These are phyloP conservation scores for Dorcus hopei DNA, from an alignment of 2,888 invertebrate species.

Conservation along the genomic window DNA sequence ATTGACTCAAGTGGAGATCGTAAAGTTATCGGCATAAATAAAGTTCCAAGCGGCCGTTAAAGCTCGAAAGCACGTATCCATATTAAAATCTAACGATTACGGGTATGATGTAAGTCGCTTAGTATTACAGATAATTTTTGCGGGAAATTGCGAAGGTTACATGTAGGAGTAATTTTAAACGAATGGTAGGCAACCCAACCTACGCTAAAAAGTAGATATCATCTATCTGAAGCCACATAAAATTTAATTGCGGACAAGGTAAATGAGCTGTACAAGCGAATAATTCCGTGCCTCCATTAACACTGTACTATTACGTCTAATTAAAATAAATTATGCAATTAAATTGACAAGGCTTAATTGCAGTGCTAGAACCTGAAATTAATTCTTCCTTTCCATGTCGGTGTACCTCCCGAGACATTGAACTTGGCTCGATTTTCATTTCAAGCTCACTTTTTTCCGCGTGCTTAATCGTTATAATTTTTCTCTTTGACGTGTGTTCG, in stretches of 20 bases:
- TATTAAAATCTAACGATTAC: not conserved
- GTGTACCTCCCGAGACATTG: not conserved
- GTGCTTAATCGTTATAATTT: no score
- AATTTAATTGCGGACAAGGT: not conserved
- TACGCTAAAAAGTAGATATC: not conserved
- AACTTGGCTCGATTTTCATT: not conserved
- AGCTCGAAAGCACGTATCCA: not conserved
- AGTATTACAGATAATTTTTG: not conserved
- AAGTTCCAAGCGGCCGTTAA: not conserved
- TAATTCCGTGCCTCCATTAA: not conserved
- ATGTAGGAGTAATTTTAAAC: not conserved
- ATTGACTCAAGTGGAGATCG: not conserved
- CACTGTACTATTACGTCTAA: conserved; percentile 1
- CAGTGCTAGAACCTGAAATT: not conserved
- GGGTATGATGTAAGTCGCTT: not conserved
- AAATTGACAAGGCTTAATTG: conserved; percentile 10
- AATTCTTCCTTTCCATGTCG: not conserved
- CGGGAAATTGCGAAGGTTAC: not conserved
- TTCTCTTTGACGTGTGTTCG: no score
- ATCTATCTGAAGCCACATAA: not conserved
- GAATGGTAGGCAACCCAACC: conserved; percentile 8
- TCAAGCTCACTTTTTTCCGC: not conserved
- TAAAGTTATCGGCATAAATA: not conserved
- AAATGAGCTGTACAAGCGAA: not conserved
- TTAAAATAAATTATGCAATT: conserved; percentile 13